phyloP scores from a whole-genome alignment of 2,113 vertebrate genomes.

The Halichoerus grypus region DNA sequence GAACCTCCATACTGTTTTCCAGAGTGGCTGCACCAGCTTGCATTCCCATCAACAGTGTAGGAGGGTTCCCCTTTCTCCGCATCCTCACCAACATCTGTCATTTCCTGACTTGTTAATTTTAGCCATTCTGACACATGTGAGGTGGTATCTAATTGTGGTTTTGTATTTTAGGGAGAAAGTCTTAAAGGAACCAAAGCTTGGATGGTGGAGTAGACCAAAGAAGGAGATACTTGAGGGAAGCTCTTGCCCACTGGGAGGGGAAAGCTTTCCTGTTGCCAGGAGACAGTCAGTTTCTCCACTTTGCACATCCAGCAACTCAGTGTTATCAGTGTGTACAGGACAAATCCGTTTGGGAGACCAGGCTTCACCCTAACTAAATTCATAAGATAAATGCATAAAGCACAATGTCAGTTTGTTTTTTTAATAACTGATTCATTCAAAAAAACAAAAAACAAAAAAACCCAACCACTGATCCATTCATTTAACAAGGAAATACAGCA shows the following conservation, averaged over 20 bases:
- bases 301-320: neutral
- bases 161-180: neutral
- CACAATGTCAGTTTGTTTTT: neutral
- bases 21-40: too few relatives aligned
- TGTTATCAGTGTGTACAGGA: neutral
- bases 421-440: neutral
- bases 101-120: neutral
- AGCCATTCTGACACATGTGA: neutral
- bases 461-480: neutral
- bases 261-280: neutral
- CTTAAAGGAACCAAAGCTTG: neutral
- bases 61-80: neutral
- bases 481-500: neutral
- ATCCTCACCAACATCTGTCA: neutral
- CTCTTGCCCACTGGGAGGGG: neutral
- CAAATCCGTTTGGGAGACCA: neutral
- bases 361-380: neutral
- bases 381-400: neutral
- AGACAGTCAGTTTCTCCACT: neutral
- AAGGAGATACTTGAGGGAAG: neutral
- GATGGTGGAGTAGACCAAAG: accelerated
- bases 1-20: too few relatives aligned
- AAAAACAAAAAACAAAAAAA: too few relatives aligned
- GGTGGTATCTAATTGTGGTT: neutral
- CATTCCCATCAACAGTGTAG: too few relatives aligned